Conservation (phyloP, 2,113 vertebrate species). For the Gambusia holbrooki region DNA sequence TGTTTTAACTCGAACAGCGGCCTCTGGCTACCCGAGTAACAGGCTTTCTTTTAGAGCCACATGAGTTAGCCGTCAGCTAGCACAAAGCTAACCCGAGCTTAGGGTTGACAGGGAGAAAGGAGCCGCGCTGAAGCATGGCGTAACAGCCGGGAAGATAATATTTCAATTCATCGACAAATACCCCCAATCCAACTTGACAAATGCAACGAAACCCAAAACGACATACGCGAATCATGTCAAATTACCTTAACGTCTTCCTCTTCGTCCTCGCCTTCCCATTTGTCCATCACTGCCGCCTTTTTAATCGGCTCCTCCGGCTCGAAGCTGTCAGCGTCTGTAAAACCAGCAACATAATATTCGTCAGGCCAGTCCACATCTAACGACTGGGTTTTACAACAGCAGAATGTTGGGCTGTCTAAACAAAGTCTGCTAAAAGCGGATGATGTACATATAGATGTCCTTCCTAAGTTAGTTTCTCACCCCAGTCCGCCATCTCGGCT, state of each 20-base stretch:
- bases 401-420: not conserved
- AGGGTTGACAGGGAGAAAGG: slow-evolving; percentile 32
- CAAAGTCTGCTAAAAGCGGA: slow-evolving; percentile 1
- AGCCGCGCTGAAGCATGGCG: slow-evolving; percentile 26
- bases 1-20: not conserved
- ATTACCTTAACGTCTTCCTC: slow-evolving; percentile 92
- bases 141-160: not conserved
- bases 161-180: not conserved
- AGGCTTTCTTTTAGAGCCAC: slow-evolving; percentile 41
- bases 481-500: slow-evolving; percentile 89
- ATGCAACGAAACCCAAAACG: rapidly evolving
- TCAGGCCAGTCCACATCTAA: slow-evolving; percentile 53
- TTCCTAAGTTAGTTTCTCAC: slow-evolving; percentile 78
- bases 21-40: not conserved
- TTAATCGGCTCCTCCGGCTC: slow-evolving; percentile 80
- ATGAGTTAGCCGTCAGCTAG: slow-evolving; percentile 65
- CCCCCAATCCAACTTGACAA: not conserved
- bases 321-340: slow-evolving; percentile 88
- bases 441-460: slow-evolving; percentile 13
- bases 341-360: slow-evolving; percentile 52
- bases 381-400: not conserved
- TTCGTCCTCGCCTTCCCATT: slow-evolving; percentile 94
- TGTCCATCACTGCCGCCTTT: slow-evolving; percentile 78
- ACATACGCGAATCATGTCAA: not conserved
- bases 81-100: slow-evolving; percentile 28